A percentile compares a stretch with the other conserved stretches of the same genome.
Conservation (phyloP, 2,888 invertebrate species). For the Phorcus lineatus region DNA sequence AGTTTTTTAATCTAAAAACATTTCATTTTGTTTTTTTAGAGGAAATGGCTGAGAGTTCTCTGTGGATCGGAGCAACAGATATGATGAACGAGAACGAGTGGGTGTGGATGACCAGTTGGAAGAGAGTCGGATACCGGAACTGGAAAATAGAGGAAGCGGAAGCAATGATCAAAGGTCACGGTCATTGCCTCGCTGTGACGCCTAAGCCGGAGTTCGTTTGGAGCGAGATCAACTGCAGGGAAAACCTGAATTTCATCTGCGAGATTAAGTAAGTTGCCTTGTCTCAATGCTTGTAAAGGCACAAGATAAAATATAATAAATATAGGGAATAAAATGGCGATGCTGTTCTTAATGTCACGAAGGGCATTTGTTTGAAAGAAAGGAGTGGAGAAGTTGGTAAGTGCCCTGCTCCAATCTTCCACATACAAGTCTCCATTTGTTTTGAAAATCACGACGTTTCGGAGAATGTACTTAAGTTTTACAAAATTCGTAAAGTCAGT, state of each 20-base stretch:
- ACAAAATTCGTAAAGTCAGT: too few species aligned
- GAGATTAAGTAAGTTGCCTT: conserved; percentile 19
- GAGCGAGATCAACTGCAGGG: conserved; percentile 18
- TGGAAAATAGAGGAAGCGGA: conserved; percentile 26
- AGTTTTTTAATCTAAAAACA: too few species aligned
- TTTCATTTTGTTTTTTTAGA: background rate
- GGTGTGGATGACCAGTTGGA: conserved; percentile 31
- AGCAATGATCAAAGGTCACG: conserved; percentile 14
- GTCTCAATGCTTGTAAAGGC: too few species aligned
- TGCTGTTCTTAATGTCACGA: too few species aligned
- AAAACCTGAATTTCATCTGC: conserved; percentile 24
- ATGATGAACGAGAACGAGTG: conserved; percentile 33
- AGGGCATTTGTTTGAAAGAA: too few species aligned
- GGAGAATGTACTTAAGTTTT: too few species aligned
- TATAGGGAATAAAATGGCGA: too few species aligned
- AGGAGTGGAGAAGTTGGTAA: too few species aligned
- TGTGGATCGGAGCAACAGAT: conserved; percentile 33
- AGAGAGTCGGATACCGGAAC: conserved; percentile 31
- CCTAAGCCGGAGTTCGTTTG: conserved; percentile 26
- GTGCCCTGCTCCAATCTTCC: too few species aligned
- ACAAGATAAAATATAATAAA: too few species aligned
- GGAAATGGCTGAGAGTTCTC: background rate
- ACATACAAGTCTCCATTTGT: too few species aligned
- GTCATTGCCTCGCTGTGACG: conserved; percentile 27
- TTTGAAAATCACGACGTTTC: too few species aligned